Evolutionary conservation across 2,797 vertebrate genomes (phyloP).

Genomic region (Simalia tracyae): DNA sequence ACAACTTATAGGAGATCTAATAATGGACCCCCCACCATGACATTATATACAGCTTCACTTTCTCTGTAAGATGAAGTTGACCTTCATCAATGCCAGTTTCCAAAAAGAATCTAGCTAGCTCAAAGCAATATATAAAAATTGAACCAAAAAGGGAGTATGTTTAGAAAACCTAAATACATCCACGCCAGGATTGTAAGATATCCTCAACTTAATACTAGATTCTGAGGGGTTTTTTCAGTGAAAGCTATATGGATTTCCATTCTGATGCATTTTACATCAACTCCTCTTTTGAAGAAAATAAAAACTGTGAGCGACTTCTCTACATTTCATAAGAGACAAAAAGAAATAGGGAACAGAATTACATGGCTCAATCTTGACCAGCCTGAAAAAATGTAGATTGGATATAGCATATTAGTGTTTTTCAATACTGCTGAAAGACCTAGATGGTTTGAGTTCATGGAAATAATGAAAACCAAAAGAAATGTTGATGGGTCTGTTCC

Average conservation of each 20-base stretch:
- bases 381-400: not conserved
- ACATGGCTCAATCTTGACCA: not conserved
- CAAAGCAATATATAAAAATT: not conserved
- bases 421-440: not conserved
- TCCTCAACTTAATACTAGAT: not conserved
- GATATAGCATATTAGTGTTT: not conserved
- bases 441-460: not conserved
- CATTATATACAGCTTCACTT: too few relatives aligned
- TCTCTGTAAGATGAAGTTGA: not conserved
- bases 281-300: not conserved
- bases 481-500: not conserved
- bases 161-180: not conserved
- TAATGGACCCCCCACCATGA: too few relatives aligned
- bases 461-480: not conserved
- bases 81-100: not conserved
- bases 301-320: not conserved
- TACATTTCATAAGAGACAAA: not conserved
- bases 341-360: not conserved
- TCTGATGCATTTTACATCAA: not conserved
- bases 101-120: not conserved
- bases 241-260: not conserved
- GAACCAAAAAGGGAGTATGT: not conserved
- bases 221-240: not conserved
- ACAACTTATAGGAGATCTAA: not conserved
- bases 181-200: not conserved